Percentiles rank a stretch among this genome's conserved stretches.
phyloP scores from a whole-genome alignment of 2,797 vertebrate genomes.

The Poeciliopsis turneri region DNA sequence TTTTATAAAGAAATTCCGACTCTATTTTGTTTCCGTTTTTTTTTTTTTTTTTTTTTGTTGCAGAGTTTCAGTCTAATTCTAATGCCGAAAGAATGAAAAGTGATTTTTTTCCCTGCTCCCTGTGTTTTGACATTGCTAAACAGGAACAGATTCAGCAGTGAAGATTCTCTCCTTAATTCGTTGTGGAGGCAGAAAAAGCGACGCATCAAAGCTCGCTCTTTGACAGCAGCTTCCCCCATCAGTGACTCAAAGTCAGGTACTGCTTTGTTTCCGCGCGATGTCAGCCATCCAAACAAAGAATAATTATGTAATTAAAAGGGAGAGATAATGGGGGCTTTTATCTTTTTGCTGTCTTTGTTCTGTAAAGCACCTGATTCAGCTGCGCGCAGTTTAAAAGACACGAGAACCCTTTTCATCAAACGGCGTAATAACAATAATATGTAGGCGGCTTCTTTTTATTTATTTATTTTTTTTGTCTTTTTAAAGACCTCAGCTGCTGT shows the following conservation, averaged over 20 bases:
- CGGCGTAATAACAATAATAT: not conserved
- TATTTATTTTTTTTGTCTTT: not conserved
- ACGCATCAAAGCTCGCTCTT: not conserved
- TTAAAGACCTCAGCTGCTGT: not conserved
- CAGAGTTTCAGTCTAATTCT: not conserved
- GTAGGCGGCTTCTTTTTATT: not conserved
- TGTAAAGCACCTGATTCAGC: conserved; percentile 23
- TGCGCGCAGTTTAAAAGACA: conserved; percentile 3
- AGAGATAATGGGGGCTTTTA: not conserved
- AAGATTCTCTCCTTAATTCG: not conserved
- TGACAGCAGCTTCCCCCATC: not conserved
- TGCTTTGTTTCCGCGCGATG: not conserved
- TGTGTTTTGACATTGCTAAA: not conserved
- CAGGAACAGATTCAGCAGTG: not conserved
- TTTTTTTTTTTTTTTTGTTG: not conserved
- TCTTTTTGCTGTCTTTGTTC: conserved; percentile 20
- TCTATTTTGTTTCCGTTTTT: not conserved
- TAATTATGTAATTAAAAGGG: conserved; percentile 7
- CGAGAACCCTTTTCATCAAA: conserved; percentile 6
- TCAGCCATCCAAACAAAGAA: conserved; percentile 12
- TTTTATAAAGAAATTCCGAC: not conserved
- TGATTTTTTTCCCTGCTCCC: not conserved
- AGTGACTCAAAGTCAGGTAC: not conserved
- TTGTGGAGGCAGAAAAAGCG: conserved; percentile 3
- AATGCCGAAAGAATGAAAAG: not conserved